Evolutionary conservation across 2,797 vertebrate species (phyloP).

Genomic region (Psittacula echo): DNA sequence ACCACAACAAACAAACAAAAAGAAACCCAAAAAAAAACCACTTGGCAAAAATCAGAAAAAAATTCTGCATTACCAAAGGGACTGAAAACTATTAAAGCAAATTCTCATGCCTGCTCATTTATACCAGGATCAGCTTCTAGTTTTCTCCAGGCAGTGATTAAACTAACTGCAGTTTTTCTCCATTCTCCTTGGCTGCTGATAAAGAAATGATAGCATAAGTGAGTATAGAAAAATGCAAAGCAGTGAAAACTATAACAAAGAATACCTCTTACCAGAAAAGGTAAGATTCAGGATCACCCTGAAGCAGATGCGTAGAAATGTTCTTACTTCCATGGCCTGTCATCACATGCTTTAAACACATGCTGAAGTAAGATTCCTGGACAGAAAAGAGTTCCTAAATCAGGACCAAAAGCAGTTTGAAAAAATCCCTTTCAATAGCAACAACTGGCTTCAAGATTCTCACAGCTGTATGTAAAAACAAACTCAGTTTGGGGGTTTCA

Average conservation of each 20-base stretch:
- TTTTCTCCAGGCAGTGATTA: constrained; percentile 58
- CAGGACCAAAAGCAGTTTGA: neutral
- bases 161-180: constrained; percentile 22
- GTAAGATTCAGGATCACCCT: neutral
- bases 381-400: neutral
- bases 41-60: constrained; percentile 39
- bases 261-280: neutral
- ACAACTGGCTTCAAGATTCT: neutral
- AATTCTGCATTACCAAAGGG: constrained; percentile 29
- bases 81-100: constrained; percentile 45
- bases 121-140: constrained; percentile 31
- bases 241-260: neutral
- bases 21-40: neutral
- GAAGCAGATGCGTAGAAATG: neutral
- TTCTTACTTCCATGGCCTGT: neutral
- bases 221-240: neutral
- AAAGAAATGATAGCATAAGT: constrained; percentile 10
- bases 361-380: neutral
- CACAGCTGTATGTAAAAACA: neutral
- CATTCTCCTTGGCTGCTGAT: constrained; percentile 3
- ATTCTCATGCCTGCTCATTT: constrained; percentile 40
- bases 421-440: neutral
- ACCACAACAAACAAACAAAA: too few relatives aligned
- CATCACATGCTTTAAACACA: neutral
- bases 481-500: neutral